Percentiles rank a stretch among this genome's conserved stretches.
Conservation (phyloP, 2,797 vertebrate species). For the Tokudaia tokunoshimensis region DNA sequence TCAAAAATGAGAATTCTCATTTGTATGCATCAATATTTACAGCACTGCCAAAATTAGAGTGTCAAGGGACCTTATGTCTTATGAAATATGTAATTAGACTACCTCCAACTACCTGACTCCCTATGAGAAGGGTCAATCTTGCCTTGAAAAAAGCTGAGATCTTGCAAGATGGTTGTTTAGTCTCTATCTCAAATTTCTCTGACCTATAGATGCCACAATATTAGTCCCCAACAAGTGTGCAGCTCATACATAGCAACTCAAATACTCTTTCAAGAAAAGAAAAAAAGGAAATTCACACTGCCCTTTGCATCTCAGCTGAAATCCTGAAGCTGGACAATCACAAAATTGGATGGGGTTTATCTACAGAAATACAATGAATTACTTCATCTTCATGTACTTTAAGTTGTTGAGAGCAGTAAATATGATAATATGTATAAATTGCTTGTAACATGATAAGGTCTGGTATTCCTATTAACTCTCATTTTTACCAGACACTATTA, state of each 20-base stretch:
- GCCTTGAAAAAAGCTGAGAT: not conserved
- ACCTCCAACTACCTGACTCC: not conserved
- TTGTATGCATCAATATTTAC: not conserved
- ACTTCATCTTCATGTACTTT: not conserved
- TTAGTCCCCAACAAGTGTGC: not conserved
- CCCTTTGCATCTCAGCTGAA: not conserved
- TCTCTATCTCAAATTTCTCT: not conserved
- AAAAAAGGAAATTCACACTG: not conserved
- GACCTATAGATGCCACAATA: not conserved
- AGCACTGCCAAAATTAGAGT: not conserved
- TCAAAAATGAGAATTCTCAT: not conserved
- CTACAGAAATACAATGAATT: not conserved
- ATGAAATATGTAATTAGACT: not conserved
- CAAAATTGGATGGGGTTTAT: not conserved
- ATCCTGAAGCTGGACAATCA: not conserved
- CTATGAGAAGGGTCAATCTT: not conserved
- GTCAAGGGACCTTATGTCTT: not conserved
- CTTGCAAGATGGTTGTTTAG: not conserved
- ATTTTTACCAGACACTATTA: not conserved
- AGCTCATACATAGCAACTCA: not conserved
- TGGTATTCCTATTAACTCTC: not conserved
- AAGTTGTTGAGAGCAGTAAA: not conserved
- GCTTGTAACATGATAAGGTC: not conserved
- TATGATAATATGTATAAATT: not conserved
- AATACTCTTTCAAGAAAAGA: not conserved